Evolutionary conservation across 2,113 vertebrate genomes (phyloP).

Genomic region (Esox niger): DNA sequence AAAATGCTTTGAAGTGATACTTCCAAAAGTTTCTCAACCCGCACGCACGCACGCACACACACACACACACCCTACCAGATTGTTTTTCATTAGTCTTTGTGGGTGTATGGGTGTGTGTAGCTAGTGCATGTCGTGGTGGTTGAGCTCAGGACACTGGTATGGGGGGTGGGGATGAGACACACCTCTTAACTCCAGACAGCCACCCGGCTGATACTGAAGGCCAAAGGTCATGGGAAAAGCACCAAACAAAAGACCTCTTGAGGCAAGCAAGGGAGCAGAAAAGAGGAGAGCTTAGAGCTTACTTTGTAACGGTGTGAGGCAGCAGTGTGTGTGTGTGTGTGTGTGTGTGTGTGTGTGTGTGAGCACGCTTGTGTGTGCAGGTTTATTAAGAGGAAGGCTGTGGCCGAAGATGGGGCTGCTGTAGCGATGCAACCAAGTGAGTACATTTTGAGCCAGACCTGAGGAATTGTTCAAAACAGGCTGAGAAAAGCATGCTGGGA

Average conservation of each 20-base stretch:
- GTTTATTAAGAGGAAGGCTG: neutral
- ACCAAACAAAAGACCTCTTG: constrained; percentile 27
- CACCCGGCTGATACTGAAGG: constrained; percentile 8
- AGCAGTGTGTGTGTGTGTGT: neutral
- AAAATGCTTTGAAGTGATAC: neutral
- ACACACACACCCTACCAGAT: neutral
- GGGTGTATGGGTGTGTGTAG: neutral
- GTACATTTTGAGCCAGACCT: no score
- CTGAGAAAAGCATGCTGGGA: no score
- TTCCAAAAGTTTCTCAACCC: neutral
- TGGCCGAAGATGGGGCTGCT: no score
- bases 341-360: no score
- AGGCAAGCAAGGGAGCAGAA: constrained; percentile 11
- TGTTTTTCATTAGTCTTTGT: neutral
- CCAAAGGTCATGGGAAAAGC: constrained; percentile 35
- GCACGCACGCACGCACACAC: no score
- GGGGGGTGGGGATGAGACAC: neutral
- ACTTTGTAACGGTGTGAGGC: neutral
- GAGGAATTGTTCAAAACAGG: no score
- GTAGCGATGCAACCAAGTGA: no score
- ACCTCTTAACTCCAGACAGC: constrained; percentile 21
- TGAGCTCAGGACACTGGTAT: neutral
- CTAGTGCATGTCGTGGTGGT: neutral
- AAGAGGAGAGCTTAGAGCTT: constrained; percentile 10
- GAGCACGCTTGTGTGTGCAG: no score